A percentile compares a stretch with the other conserved stretches of the same genome.
phyloP scores from a whole-genome alignment of 2,888 invertebrate genomes.

The Escarpia spicata region DNA sequence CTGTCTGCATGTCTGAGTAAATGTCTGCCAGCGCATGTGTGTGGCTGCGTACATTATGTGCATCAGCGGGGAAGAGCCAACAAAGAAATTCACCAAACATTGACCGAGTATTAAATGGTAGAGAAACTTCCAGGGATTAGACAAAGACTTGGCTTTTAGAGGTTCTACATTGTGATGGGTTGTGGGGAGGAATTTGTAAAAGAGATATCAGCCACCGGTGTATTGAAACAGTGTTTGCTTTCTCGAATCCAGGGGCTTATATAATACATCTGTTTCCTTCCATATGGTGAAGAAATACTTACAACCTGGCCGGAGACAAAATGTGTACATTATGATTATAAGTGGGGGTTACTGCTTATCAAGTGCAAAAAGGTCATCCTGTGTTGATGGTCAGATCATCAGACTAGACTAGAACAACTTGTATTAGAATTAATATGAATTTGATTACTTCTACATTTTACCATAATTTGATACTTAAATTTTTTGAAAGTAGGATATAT shows the following conservation, averaged over 20 bases:
- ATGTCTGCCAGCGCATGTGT: not conserved
- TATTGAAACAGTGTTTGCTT: not conserved
- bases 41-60: not conserved
- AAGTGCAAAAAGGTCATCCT: not conserved
- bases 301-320: not conserved
- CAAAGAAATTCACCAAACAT: not conserved
- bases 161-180: not conserved
- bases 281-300: not conserved
- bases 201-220: not conserved
- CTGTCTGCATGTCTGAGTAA: not conserved
- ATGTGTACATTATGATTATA: too few relatives aligned
- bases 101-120: not conserved
- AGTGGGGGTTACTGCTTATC: not conserved
- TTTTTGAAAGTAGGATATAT: too few relatives aligned
- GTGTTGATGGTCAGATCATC: not conserved
- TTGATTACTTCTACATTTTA: too few relatives aligned
- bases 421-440: not conserved
- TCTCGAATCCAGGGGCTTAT: not conserved
- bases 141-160: not conserved
- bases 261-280: not conserved
- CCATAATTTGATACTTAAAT: too few relatives aligned
- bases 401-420: not conserved
- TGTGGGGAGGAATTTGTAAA: not conserved
- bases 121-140: not conserved
- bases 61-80: not conserved